Percentiles rank a stretch among this genome's conserved stretches.
phyloP scores from a whole-genome alignment of 2,113 vertebrate species.

The Hydropotes inermis region DNA sequence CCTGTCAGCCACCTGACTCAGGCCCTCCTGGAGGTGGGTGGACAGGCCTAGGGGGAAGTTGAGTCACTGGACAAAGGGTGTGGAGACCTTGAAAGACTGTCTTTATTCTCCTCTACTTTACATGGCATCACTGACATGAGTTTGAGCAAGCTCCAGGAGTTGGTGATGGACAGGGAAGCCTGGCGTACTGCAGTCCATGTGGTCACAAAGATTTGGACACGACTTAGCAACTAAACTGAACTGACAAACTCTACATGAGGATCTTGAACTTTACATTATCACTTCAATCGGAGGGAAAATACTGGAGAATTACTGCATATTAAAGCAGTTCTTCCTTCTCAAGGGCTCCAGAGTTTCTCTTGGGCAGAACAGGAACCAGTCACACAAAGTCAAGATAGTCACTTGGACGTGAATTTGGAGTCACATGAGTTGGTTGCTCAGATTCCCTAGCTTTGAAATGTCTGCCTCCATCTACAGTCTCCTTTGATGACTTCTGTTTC shows the following conservation, averaged over 20 bases:
- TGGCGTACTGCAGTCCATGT: not conserved
- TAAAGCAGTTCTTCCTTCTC: not conserved
- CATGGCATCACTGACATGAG: not conserved
- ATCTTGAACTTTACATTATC: slow-evolving; percentile 2
- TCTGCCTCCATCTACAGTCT: not conserved
- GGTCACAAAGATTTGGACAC: not conserved
- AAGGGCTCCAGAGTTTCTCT: not conserved
- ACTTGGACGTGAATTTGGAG: not conserved
- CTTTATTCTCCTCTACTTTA: slow-evolving; percentile 36
- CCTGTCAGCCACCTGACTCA: not conserved
- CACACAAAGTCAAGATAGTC: not conserved
- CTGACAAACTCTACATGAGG: slow-evolving; percentile 31
- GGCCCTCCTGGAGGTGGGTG: not conserved
- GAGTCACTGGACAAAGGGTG: slow-evolving; percentile 24
- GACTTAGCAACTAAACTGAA: not conserved
- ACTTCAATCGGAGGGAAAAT: not conserved
- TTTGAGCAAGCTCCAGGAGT: not conserved
- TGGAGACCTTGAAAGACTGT: not conserved
- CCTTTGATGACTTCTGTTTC: not conserved
- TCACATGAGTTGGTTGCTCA: not conserved
- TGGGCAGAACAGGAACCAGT: not conserved
- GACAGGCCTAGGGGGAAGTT: not conserved
- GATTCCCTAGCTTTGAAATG: not conserved
- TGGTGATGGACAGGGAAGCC: not conserved
- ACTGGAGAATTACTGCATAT: not conserved